Evolutionary conservation across 2,888 invertebrate genomes (phyloP).

Genomic region (Rhabditophanes sp.): DNA sequence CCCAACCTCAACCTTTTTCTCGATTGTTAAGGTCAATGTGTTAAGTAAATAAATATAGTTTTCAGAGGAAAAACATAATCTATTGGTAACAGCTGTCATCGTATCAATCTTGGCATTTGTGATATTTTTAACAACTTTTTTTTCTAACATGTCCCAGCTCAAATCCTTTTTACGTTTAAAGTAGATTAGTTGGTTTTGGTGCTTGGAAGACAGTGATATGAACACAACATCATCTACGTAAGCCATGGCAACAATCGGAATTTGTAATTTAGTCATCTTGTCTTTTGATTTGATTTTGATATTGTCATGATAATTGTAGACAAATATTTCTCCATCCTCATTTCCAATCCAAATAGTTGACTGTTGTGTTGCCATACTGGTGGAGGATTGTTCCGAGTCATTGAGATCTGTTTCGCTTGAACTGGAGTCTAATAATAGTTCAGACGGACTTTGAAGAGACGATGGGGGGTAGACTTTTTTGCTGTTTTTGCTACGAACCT

Average conservation of each 20-base stretch:
- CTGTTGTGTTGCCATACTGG: too few species aligned
- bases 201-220: conserved; percentile 9
- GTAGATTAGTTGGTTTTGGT: conserved; percentile 9
- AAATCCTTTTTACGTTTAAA: conserved; percentile 8
- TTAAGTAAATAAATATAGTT: conserved; percentile 9
- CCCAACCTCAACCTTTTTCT: conserved; percentile 6
- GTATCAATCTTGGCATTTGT: conserved; percentile 8
- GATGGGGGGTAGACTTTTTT: not conserved
- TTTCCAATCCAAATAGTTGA: conserved; percentile 36
- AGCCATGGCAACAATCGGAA: conserved; percentile 11
- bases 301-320: conserved; percentile 26
- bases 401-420: conserved; percentile 9
- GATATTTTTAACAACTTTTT: conserved; percentile 7
- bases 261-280: conserved; percentile 14
- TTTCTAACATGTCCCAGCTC: conserved; percentile 25
- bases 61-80: conserved; percentile 8
- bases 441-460: too few species aligned
- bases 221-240: conserved; percentile 10
- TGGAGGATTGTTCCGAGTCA: conserved; percentile 8
- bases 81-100: conserved; percentile 10
- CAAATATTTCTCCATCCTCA: conserved; percentile 35
- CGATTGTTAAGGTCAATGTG: conserved; percentile 7
- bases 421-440: too few species aligned
- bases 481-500: not conserved
- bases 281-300: conserved; percentile 23